A percentile compares a stretch with the other conserved stretches of the same genome.
These are phyloP conservation scores for Neopelma chrysocephalum DNA, from an alignment of 2,797 vertebrate genomes.

Conservation along the genomic window DNA sequence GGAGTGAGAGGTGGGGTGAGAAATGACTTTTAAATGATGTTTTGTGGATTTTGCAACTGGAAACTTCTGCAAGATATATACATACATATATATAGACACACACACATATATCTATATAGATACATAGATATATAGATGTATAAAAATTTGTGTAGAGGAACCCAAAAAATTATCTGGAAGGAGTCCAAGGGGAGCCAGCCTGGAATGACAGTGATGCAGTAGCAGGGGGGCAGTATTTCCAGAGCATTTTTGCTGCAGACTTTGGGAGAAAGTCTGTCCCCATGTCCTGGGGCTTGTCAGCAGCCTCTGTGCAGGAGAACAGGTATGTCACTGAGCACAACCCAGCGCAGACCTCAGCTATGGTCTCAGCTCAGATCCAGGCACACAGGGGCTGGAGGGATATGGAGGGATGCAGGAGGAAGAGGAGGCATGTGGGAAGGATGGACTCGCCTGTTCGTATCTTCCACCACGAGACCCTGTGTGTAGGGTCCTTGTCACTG, in stretches of 20 bases:
- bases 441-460: background rate
- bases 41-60: background rate
- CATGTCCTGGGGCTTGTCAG: rapidly evolving
- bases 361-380: background rate
- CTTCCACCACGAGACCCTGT: rapidly evolving
- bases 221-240: background rate
- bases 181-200: background rate
- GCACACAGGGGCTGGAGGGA: background rate
- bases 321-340: background rate
- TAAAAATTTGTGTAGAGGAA: background rate
- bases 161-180: background rate
- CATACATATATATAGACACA: background rate
- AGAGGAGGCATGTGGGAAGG: background rate
- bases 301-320: background rate
- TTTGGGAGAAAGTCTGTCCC: background rate
- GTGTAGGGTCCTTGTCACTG: background rate
- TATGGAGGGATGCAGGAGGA: background rate
- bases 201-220: background rate
- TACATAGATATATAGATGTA: background rate
- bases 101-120: background rate
- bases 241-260: background rate
- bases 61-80: background rate
- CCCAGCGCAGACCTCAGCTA: background rate
- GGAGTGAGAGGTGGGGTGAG: background rate
- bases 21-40: background rate